These are phyloP conservation scores for Saxicola maurus DNA, from an alignment of 2,797 vertebrate species.

Conservation along the genomic window DNA sequence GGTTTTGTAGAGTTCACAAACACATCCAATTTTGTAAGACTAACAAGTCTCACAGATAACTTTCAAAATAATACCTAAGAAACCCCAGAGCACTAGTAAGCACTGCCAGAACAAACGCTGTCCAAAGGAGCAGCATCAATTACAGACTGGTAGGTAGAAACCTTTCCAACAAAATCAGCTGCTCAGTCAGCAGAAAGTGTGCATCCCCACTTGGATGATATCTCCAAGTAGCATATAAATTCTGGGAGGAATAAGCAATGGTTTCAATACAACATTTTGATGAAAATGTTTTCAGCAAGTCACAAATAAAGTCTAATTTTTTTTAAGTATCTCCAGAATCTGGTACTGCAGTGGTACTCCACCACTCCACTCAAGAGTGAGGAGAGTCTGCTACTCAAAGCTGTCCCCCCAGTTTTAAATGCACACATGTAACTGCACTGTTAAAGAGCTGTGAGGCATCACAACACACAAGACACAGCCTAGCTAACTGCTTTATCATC, in stretches of 20 bases:
- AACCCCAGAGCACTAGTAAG: neutral
- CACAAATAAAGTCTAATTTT: neutral
- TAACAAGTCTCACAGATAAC: neutral
- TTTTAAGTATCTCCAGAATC: neutral
- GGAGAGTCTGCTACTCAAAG: neutral
- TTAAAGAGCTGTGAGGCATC: neutral
- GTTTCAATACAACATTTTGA: neutral
- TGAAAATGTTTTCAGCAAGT: neutral
- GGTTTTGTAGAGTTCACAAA: neutral
- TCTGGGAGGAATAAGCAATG: neutral
- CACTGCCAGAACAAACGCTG: neutral
- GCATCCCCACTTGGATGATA: neutral
- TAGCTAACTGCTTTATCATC: neutral
- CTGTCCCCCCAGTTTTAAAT: neutral
- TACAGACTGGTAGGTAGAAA: neutral
- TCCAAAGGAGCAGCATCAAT: neutral
- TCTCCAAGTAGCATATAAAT: neutral
- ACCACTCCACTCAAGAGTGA: neutral
- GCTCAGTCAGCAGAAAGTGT: neutral
- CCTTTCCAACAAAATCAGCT: neutral
- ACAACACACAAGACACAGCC: neutral
- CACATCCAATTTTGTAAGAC: neutral
- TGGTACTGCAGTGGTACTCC: neutral
- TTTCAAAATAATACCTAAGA: neutral
- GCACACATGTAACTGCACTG: neutral